Evolutionary conservation across 2,888 invertebrate genomes (phyloP).

Genomic region (Netelia melanura): DNA sequence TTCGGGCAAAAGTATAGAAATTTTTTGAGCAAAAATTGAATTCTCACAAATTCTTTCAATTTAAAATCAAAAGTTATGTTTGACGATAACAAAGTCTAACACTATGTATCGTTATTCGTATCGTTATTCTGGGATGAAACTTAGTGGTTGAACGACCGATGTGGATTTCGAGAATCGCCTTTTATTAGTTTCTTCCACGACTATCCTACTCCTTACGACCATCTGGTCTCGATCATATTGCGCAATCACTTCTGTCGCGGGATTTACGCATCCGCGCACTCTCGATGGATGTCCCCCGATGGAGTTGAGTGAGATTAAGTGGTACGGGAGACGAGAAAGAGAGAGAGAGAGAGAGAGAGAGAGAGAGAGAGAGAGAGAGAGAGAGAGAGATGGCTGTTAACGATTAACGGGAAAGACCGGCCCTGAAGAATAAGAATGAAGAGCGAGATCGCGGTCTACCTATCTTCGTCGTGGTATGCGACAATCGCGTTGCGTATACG

Average conservation of each 20-base stretch:
- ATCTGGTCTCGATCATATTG: conserved; percentile 42
- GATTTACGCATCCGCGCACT: not conserved
- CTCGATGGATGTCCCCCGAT: not conserved
- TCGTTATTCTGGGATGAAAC: not conserved
- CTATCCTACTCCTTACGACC: conserved; percentile 22
- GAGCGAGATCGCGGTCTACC: not conserved
- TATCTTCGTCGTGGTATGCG: conserved; percentile 14
- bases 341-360: not conserved
- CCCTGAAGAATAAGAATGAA: conserved; percentile 15
- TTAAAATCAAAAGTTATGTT: too few species aligned
- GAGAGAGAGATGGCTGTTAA: conserved; percentile 28
- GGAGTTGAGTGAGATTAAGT: conserved; percentile 36
- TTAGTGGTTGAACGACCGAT: not conserved
- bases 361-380: not conserved
- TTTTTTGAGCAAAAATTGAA: too few species aligned
- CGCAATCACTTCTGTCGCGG: conserved; percentile 15
- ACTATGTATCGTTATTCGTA: not conserved
- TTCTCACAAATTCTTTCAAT: too few species aligned
- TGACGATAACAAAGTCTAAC: not conserved
- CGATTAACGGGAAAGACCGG: conserved; percentile 49
- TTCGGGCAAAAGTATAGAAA: too few species aligned
- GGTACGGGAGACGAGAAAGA: conserved; percentile 14
- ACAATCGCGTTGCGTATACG: conserved; percentile 4
- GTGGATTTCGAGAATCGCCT: not conserved
- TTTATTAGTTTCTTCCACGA: conserved; percentile 9